phyloP scores from a whole-genome alignment of 1,140 invertebrate genomes.

The Helicoverpa zea region DNA sequence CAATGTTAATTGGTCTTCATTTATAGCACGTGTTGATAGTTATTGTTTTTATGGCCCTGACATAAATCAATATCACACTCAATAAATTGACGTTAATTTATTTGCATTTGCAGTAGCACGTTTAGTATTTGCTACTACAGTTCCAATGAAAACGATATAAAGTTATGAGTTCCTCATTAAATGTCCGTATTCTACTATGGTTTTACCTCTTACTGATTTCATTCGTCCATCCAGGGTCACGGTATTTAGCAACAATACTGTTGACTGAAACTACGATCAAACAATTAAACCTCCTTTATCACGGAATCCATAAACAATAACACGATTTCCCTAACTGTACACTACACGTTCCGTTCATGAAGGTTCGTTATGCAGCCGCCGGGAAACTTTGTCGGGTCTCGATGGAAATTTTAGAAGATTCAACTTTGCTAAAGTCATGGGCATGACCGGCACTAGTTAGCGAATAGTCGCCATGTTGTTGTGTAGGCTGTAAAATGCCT shows the following conservation, averaged over 20 bases:
- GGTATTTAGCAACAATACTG: background rate
- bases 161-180: too few species aligned
- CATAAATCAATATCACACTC: too few species aligned
- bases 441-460: conserved; percentile 31
- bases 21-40: too few species aligned
- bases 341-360: conserved; percentile 4
- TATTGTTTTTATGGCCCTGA: too few species aligned
- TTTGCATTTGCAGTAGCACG: too few species aligned
- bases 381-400: conserved; percentile 43
- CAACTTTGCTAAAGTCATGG: conserved; percentile 11
- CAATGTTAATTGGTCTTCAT: too few species aligned
- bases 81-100: too few species aligned
- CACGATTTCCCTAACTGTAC: background rate
- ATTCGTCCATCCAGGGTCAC: too few species aligned
- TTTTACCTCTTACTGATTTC: too few species aligned
- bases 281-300: background rate
- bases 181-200: too few species aligned
- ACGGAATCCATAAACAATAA: conserved; percentile 10
- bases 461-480: background rate
- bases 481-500: conserved; percentile 16
- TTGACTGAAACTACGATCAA: background rate
- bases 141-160: too few species aligned
- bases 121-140: too few species aligned
- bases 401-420: conserved; percentile 47
- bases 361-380: conserved; percentile 35